phyloP scores from a whole-genome alignment of 2,888 invertebrate species.

The Rhingia campestris region DNA sequence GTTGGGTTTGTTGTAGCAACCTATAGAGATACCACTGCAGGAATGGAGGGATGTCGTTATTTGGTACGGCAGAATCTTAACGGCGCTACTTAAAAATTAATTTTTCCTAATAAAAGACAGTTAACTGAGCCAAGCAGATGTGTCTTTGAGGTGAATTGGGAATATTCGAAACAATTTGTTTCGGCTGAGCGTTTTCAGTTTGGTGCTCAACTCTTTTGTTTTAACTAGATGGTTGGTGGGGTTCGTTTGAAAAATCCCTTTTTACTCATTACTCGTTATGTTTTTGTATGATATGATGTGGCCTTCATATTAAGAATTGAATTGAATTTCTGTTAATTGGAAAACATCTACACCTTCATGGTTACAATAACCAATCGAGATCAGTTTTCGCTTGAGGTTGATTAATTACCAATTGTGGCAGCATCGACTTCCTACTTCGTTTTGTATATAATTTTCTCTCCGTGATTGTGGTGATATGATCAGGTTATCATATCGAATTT shows the following conservation, averaged over 20 bases:
- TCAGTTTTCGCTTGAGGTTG: too few species aligned
- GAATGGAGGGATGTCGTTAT: background rate
- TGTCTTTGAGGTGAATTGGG: conserved; percentile 4
- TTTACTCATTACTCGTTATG: background rate
- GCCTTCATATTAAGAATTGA: too few species aligned
- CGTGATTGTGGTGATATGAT: too few species aligned
- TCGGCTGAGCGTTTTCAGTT: conserved; percentile 26
- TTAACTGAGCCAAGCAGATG: background rate
- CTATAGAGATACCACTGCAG: conserved; percentile 20
- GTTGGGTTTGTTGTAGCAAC: conserved; percentile 36
- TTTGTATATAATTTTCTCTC: too few species aligned
- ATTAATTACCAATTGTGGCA: too few species aligned
- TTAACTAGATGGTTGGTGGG: background rate
- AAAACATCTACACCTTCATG: too few species aligned
- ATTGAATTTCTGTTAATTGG: too few species aligned
- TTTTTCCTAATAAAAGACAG: conserved; percentile 17
- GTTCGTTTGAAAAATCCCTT: background rate
- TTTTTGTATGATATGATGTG: background rate
- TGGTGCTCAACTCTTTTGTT: conserved; percentile 63
- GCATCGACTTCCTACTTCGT: too few species aligned
- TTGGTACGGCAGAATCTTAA: conserved; percentile 23
- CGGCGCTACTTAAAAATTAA: conserved; percentile 16
- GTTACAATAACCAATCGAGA: too few species aligned
- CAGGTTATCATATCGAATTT: too few species aligned
- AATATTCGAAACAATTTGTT: conserved; percentile 30